Conservation (phyloP, 2,797 vertebrate species). For the Coilia nasus region DNA sequence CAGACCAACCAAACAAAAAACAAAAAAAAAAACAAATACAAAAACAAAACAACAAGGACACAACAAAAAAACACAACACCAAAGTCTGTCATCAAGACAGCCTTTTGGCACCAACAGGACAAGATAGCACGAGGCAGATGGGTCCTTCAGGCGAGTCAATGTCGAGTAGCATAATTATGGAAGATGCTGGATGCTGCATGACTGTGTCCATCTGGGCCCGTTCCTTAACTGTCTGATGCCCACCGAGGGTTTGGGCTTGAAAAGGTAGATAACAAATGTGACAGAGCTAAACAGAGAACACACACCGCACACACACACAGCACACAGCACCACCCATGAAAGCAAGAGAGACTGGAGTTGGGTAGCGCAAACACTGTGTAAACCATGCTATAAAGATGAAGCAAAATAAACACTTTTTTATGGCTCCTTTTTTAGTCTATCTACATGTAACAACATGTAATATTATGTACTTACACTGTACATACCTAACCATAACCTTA, state of each 20-base stretch:
- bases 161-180: conserved; percentile 48
- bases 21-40: conserved; percentile 10
- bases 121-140: conserved; percentile 27
- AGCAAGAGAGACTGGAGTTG: no score
- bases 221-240: conserved; percentile 48
- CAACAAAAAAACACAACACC: background rate
- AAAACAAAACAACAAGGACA: conserved; percentile 30
- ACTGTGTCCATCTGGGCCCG: conserved; percentile 53
- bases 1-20: conserved; percentile 31
- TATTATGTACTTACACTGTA: no score
- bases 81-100: conserved; percentile 32
- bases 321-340: no score
- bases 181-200: conserved; percentile 45
- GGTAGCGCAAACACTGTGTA: no score
- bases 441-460: no score
- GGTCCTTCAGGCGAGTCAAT: conserved; percentile 34
- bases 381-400: no score
- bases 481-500: no score
- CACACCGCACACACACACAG: background rate
- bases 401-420: no score
- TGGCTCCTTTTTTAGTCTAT: no score
- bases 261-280: background rate
- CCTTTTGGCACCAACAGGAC: conserved; percentile 1
- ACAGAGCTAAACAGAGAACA: background rate
- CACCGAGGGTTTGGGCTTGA: conserved; percentile 53